phyloP scores from a whole-genome alignment of 1,140 invertebrate genomes.

The Zeugodacus cucurbitae region DNA sequence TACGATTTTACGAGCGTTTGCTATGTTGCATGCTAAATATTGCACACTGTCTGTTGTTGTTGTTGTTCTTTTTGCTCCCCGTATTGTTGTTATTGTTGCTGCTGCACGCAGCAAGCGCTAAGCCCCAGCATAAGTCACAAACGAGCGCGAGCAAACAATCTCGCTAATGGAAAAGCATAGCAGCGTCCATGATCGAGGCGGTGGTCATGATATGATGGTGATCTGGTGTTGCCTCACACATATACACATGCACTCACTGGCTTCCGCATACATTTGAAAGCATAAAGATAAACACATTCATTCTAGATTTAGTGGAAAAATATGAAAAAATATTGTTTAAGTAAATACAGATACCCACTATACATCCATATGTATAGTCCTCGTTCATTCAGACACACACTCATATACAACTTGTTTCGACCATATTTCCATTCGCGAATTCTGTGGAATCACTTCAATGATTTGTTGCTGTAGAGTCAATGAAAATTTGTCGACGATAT shows the following conservation, averaged over 20 bases:
- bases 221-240: not conserved
- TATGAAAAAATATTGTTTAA: not conserved
- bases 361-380: no score
- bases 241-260: not conserved
- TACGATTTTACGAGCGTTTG: constrained; percentile 1
- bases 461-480: not conserved
- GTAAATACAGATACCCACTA: not conserved
- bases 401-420: not conserved
- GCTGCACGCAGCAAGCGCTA: not conserved
- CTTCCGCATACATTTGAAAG: not conserved
- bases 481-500: not conserved
- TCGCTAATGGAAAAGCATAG: not conserved
- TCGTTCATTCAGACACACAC: not conserved
- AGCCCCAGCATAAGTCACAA: constrained; percentile 8
- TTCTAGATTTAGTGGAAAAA: not conserved
- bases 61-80: not conserved
- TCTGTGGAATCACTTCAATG: not conserved
- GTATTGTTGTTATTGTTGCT: not conserved
- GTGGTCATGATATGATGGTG: not conserved
- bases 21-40: not conserved
- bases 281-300: not conserved
- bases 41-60: not conserved
- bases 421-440: not conserved
- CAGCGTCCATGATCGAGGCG: not conserved
- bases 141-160: not conserved